Base-by-base conservation (phyloP, 2,113 vertebrate species). In the Caloenas nicobarica region DNA sequence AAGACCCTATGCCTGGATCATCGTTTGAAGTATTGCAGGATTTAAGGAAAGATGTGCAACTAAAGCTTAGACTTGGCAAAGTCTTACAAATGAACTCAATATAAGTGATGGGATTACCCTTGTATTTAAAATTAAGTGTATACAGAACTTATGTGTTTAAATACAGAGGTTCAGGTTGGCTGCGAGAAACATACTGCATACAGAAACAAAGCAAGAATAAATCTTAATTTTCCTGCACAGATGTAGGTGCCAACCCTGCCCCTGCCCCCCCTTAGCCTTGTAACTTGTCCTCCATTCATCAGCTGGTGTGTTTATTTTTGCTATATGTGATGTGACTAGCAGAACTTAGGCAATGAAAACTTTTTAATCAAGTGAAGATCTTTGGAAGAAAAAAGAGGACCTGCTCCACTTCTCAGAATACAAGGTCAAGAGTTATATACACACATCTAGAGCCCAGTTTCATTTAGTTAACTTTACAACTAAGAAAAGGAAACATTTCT, bases 381-480 rank as follows among this genome's bases (percentile, higher is more conserved):
- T 95, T 82, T 25, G 17, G 31, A 87, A 89, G 62, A 57, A 88
- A 88, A 84, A 72, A 44, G 46, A 91, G 31, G 56, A 95, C 54
- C 79, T 82, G 66, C 50, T 86, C 50, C 79, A 72, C 94, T 88
- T 72, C 65, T 86, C 42, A 92, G 72, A 94, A 96, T 66, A 46
- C 50, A 93, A 91, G 94, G 94, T 94, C 95, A 96, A 86, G 86
- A 93, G 94, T 90, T 93, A 93, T 19, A 92, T 83, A 95, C 64
- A 95, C 82, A 70, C 10, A 3, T 82, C 69, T 58, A 88, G 57
- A 95, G 68, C 26, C 44, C 44, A 69, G 76, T 77, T 96, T 96
- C 62, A 91, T 83, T 89, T 82, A 72, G 57, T 53, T 72, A 89
- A 53, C 70, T 93, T 93, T 91, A 88, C 71, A 96, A 36, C 58